phyloP scores from a whole-genome alignment of 2,888 invertebrate species.

The Macrophya alboannulata region DNA sequence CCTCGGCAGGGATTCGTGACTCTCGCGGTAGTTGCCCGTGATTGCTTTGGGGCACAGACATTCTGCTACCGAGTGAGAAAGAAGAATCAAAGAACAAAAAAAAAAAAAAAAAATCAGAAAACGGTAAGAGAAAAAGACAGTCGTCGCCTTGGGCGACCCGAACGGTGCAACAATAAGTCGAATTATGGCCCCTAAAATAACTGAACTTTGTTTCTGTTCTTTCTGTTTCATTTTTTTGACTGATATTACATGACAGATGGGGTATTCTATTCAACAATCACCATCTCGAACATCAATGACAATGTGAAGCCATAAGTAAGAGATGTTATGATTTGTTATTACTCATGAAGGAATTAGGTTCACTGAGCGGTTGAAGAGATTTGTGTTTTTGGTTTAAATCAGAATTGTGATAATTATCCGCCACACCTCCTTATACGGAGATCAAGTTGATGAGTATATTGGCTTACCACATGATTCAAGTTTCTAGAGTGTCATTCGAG shows the following conservation, averaged over 20 bases:
- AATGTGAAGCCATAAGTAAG: background rate
- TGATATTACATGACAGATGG: background rate
- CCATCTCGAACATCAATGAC: background rate
- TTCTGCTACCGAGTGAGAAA: slow-evolving; percentile 39
- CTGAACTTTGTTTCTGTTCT: background rate
- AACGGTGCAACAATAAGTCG: background rate
- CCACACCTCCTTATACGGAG: background rate
- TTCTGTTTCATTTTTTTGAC: background rate
- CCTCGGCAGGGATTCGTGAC: slow-evolving; percentile 48
- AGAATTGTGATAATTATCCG: background rate
- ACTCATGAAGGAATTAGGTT: too few relatives aligned
- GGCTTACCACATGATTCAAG: background rate
- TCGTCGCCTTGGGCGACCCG: background rate
- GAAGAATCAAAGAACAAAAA: slow-evolving; percentile 2
- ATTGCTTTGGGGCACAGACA: slow-evolving; percentile 53
- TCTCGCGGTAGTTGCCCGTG: slow-evolving; percentile 45
- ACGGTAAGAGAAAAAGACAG: background rate
- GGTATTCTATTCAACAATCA: background rate
- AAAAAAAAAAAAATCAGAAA: background rate
- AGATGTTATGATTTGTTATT: background rate
- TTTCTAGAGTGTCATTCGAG: background rate
- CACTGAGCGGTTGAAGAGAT: too few relatives aligned
- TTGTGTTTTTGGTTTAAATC: background rate
- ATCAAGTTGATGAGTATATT: slow-evolving; percentile 17
- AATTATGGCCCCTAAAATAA: background rate